Base-by-base conservation (phyloP, 2,797 vertebrate species). In the Chelonia mydas region DNA sequence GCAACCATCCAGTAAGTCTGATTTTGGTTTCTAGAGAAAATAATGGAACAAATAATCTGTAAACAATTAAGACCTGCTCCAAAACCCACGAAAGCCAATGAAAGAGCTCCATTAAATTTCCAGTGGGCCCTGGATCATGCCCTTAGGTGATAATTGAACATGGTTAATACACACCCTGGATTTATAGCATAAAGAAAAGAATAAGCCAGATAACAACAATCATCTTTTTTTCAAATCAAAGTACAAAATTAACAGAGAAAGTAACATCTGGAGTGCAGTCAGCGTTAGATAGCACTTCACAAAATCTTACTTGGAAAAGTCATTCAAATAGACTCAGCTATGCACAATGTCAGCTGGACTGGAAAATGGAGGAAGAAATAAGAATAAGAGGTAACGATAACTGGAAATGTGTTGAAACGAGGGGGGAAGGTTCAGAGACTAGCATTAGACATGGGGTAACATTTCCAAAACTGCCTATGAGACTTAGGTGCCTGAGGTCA, bases 221-320 rank as follows among this genome's bases (percentile, higher is more conserved):
- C 0, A 16, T 47, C 47, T 3, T 2, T 92, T 94, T 90, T 21
- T 88, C 6, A 90, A 95, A 95, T 90, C 59, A 89, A 90, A 95
- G 76, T 77, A 72, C 17, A 88, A 72, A 96, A 93, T 89, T 77
- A 96, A 7, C n/a, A 89, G 33, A 80, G 79, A 76, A 90, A 92
- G 23, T 82, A 87, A 77, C 50, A 83, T 54, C 72, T 59, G n/a
- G 47, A 89, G 28, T 81, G 53, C 28, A 92, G 72, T 54, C 86
- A 94, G 28, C 0, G 0, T 94, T 95, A 93, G 72, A 88, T 93
- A 90, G 41, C 50, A 54, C 77, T 93, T 93, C 90, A 90, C 53
- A 93, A 79, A 92, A 89, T 92, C 49, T 94, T 92, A 54, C n/a
- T 65, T 85, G 83, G 76, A 85, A 79, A 89, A 86, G 79, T 89